Base-by-base conservation (phyloP, 2,113 vertebrate genomes). In the Psittacula cyanocephala region DNA sequence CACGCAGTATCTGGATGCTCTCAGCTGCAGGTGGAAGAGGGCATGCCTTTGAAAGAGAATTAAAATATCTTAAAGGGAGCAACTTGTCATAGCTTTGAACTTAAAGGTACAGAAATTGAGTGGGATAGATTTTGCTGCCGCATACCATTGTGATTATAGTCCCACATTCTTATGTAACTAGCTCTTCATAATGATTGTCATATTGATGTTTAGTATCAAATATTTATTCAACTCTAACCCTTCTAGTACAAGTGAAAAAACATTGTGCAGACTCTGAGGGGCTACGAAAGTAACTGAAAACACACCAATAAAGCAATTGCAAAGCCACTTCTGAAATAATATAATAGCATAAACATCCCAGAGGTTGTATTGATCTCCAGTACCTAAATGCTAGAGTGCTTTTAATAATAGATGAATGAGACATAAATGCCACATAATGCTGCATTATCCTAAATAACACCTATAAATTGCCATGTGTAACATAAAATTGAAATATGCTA, bases 401-500 rank as follows among this genome's bases (percentile, higher is more conserved):
- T 97, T 98, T 96, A 97, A 97, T 98, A 97, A 97, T 97, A 96
- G 87, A 98, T 97, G 97, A 96, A 76, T 84, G 77, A 91, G 88
- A 77, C 78, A 92, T 97, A 97, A 97, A 97, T 95, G 96, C 94
- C 94, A 96, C 1, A 3, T 93, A 78, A 41, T 39, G 88, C 91
- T 96, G 69, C 96, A 97, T 98, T 97, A 97, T 95, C 89, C 91
- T 96, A 97, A 97, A 97, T 97, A 97, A 96, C 84, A 91, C 91
- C 89, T 96, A 84, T 97, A 97, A 98, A 96, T 97, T 94, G 91
- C 74, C 65, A 84, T 50, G 27, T 86, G 84, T 91, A 96, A 91
- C 86, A 39, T 97, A 97, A 98, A 98, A 95, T 87, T 98, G 97
- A 98, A 98, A 97, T 97, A 97, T 94, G 89, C 94, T 97, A 97